phyloP scores from a whole-genome alignment of 1,140 invertebrate genomes.

The Drosophila pseudoobscura region DNA sequence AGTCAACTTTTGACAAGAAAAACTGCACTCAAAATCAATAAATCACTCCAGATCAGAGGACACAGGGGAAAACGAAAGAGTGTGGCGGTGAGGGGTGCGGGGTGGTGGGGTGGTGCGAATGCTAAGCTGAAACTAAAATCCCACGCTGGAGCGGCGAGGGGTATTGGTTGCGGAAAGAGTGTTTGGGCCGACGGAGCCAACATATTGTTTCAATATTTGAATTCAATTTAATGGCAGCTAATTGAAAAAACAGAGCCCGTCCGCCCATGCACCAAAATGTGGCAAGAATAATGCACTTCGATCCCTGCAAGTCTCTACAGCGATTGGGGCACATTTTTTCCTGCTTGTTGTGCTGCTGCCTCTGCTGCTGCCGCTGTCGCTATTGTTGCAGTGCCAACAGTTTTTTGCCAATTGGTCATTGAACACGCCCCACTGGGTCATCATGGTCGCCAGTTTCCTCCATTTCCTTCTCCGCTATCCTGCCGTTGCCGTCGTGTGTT shows the following conservation, averaged over 20 bases:
- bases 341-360: not conserved
- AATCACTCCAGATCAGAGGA: conserved; percentile 51
- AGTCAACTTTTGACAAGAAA: conserved; percentile 69
- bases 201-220: conserved; percentile 82
- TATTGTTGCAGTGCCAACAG: conserved; percentile 41
- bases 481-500: conserved; percentile 38
- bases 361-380: not conserved
- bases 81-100: not conserved
- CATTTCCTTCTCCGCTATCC: not conserved
- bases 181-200: conserved; percentile 8
- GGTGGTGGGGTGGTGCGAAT: not conserved
- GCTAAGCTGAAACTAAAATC: conserved; percentile 62
- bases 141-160: not conserved
- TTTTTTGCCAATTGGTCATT: conserved; percentile 57
- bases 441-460: conserved; percentile 32
- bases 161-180: not conserved
- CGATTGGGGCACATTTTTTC: conserved; percentile 35
- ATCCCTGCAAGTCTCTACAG: conserved; percentile 36
- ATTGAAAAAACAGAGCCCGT: conserved; percentile 71
- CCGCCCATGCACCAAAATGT: conserved; percentile 48
- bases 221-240: conserved; percentile 80
- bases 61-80: not conserved
- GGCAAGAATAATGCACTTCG: conserved; percentile 66
- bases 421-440: conserved; percentile 62
- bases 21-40: conserved; percentile 75